Base-by-base conservation (phyloP, 2,888 invertebrate species). In the Drosophila glabriapex region DNA sequence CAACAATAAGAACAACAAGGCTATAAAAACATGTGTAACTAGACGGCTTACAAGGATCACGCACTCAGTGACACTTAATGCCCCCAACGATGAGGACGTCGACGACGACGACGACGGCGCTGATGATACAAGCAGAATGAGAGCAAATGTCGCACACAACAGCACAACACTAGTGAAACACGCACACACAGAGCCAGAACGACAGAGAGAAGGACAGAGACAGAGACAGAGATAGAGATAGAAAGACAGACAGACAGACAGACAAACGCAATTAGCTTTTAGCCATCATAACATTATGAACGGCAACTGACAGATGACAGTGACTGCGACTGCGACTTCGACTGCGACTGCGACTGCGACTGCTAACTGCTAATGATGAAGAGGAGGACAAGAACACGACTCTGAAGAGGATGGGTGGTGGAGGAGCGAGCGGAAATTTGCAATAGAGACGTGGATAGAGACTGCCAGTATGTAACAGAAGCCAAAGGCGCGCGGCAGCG, bases 201-300 rank as follows among this genome's bases (percentile, higher is more conserved):
- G 14, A 10, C 31, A 58, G 43, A 39, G 22, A 50, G 7, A 25
- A 50, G 28, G 53, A 12, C 14, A 29, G 37, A n/a, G 37, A 43
- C 33, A 35, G 10, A 14, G 14, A 53, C 14, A 46, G 25, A 41
- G 16, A 56, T 2, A 19, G 28, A 1, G 14, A 14, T n/a, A 59
- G 46, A 39, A 7, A 29, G 56, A 50, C 10, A 39, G 53, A n/a
- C n/a, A 29, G 46, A 41, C 46, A 76, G 65, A 83, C 84, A 85
- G 87, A 90, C 83, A 89, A 90, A 90, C 90, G 83, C 90, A 89
- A 89, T 89, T 90, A 89, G 89, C 89, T 88, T 89, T 86, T 86
- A 90, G 90, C 78, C 88, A 88, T 85, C 86, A 84, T 85, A 90
- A 89, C 87, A 88, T 89, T 88, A 89, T 88, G 90, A 88, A 78